Conservation (phyloP, 1,140 invertebrate genomes). For the Trichogramma pretiosum region DNA sequence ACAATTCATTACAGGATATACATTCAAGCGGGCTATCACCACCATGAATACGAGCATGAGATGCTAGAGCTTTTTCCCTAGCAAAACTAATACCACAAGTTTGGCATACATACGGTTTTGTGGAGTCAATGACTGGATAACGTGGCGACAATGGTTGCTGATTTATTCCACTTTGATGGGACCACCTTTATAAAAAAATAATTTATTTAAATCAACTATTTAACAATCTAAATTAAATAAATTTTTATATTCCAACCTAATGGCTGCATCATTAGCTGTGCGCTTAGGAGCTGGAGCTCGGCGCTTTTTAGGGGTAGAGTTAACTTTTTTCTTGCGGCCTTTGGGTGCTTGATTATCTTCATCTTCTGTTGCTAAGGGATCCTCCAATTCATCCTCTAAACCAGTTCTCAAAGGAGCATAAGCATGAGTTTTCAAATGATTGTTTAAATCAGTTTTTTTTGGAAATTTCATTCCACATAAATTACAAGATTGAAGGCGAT, state of each 20-base stretch:
- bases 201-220: not conserved
- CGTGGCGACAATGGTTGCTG: conserved; percentile 33
- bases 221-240: conserved; percentile 21
- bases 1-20: conserved; percentile 66
- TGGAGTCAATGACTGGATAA: conserved; percentile 60
- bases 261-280: conserved; percentile 20
- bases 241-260: conserved; percentile 33
- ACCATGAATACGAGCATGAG: conserved; percentile 61
- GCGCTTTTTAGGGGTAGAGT: conserved; percentile 36
- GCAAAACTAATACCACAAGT: conserved; percentile 71
- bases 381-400: conserved; percentile 45
- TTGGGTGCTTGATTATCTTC: conserved; percentile 33
- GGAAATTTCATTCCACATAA: conserved; percentile 69
- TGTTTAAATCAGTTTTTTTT: conserved; percentile 67
- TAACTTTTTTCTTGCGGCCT: conserved; percentile 41
- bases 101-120: conserved; percentile 70
- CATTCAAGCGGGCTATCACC: conserved; percentile 70
- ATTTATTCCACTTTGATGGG: conserved; percentile 26
- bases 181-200: too few relatives aligned
- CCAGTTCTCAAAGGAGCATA: conserved; percentile 50
- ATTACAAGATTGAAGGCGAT: conserved; percentile 67
- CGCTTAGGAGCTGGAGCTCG: conserved; percentile 30
- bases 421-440: conserved; percentile 72
- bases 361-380: conserved; percentile 32
- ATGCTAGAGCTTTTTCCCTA: conserved; percentile 67